Evolutionary conservation across 92 coral and sea anemone species (phyloP).

Genomic region (Phenganax marumi): DNA sequence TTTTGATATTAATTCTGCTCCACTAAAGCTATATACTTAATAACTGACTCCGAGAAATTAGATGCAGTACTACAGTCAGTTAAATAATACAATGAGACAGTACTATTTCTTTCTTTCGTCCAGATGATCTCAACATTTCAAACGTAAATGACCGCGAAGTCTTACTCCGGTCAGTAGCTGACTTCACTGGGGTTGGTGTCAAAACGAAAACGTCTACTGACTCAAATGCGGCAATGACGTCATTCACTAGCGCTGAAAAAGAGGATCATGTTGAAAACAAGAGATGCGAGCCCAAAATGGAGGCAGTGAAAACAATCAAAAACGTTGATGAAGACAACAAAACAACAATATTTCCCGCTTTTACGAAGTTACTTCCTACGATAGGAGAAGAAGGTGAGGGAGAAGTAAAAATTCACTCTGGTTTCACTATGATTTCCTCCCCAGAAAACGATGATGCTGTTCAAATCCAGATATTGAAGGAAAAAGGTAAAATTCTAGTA

Average conservation of each 20-base stretch:
- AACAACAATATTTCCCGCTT: constrained; percentile 24
- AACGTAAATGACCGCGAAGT: constrained; percentile 35
- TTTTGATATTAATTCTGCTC: too few relatives aligned
- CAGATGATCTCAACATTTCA: constrained; percentile 60
- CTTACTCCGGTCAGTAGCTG: constrained; percentile 41
- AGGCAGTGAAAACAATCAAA: background rate
- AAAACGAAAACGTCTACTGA: background rate
- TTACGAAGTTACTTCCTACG: constrained; percentile 32
- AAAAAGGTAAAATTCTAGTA: background rate
- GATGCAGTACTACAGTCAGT: constrained; percentile 18
- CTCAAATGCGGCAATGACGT: background rate
- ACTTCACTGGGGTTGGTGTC: constrained; percentile 17
- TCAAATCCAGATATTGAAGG: background rate
- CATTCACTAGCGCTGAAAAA: constrained; percentile 5
- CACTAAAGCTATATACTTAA: too few relatives aligned
- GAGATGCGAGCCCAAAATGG: constrained; percentile 10
- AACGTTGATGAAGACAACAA: background rate
- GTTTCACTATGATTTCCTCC: background rate
- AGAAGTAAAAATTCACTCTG: constrained; percentile 16
- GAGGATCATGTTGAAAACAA: background rate
- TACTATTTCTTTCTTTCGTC: background rate
- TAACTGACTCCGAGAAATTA: constrained; percentile 1
- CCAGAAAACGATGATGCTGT: background rate
- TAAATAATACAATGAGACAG: constrained; percentile 9
- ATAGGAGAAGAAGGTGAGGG: constrained; percentile 30